Percentiles rank a stretch among this genome's conserved stretches.
phyloP scores from a whole-genome alignment of 2,888 invertebrate species.

The Athalia cordata region DNA sequence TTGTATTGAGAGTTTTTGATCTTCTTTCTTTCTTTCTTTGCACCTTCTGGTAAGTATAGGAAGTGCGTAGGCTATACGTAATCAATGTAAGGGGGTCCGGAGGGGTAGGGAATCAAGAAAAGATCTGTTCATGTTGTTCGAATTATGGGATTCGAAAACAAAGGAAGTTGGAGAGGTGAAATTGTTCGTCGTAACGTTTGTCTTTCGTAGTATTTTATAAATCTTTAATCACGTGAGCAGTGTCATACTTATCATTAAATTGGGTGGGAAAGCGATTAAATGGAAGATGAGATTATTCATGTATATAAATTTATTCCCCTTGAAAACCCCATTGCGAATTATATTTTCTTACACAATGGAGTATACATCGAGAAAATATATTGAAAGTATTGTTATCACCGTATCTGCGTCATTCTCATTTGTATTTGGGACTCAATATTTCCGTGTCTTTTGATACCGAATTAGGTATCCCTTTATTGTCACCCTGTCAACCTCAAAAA shows the following conservation, averaged over 20 bases:
- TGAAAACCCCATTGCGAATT: neutral
- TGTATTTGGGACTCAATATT: neutral
- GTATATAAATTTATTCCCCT: too few species aligned
- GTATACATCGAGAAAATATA: neutral
- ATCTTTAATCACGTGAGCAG: neutral
- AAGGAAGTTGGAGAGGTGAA: neutral
- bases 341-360: neutral
- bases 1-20: neutral
- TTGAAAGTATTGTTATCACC: neutral
- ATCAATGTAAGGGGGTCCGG: neutral
- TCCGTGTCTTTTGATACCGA: conserved; percentile 9
- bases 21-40: neutral
- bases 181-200: conserved; percentile 4
- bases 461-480: too few species aligned
- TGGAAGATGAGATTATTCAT: neutral
- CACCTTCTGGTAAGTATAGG: too few species aligned
- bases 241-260: conserved; percentile 3
- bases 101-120: neutral
- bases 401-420: conserved; percentile 16
- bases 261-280: conserved; percentile 3
- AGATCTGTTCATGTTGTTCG: neutral
- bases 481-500: too few species aligned
- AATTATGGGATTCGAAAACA: neutral
- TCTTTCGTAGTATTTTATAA: conserved; percentile 2
- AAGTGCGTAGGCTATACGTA: neutral